Conservation (phyloP, 2,113 vertebrate species). For the Myrmecophaga tridactyla region DNA sequence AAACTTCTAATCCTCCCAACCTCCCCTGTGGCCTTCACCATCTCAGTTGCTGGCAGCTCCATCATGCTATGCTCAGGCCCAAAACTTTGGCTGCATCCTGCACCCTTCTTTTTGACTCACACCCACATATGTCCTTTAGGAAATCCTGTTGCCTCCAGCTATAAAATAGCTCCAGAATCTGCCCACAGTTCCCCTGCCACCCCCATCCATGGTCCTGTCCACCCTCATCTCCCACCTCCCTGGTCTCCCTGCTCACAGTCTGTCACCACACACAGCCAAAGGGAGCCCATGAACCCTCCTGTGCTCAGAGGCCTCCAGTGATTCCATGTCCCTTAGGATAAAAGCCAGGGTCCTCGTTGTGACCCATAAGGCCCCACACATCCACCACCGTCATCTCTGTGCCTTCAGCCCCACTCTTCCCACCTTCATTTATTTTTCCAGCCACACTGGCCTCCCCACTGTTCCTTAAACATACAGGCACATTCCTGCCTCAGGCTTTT, state of each 20-base stretch:
- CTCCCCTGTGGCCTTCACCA: background rate
- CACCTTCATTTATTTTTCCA: background rate
- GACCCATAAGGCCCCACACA: background rate
- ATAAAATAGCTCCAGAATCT: background rate
- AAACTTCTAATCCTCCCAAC: background rate
- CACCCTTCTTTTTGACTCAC: background rate
- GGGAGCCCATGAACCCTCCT: background rate
- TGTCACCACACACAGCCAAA: background rate
- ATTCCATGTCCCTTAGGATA: background rate
- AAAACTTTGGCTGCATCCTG: background rate
- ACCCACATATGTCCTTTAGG: background rate
- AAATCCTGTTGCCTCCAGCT: background rate
- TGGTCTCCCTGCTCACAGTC: background rate
- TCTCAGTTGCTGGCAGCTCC: background rate
- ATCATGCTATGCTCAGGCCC: background rate
- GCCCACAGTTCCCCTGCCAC: background rate
- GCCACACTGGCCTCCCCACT: fast-evolving
- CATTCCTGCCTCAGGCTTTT: background rate
- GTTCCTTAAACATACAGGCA: background rate
- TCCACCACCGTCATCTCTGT: background rate
- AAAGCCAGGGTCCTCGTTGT: background rate
- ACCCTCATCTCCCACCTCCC: background rate
- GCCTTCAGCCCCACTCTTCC: too few species aligned
- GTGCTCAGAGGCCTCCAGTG: background rate
- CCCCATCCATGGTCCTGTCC: background rate